Conservation (phyloP, 2,113 vertebrate genomes). For the Channa maculata region DNA sequence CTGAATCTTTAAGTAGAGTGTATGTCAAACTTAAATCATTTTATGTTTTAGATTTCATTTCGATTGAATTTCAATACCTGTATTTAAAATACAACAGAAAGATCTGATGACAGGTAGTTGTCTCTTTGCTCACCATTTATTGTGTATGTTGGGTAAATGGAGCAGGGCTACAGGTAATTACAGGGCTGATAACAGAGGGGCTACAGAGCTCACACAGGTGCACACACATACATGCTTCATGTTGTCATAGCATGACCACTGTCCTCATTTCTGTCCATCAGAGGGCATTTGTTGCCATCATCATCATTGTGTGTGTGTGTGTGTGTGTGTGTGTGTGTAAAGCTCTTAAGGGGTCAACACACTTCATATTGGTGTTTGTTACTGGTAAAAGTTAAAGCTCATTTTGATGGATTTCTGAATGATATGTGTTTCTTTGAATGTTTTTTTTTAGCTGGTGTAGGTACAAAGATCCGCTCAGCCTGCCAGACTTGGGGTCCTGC, state of each 20-base stretch:
- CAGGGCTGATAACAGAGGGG: conserved; percentile 60
- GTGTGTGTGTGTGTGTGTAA: neutral
- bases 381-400: too few species aligned
- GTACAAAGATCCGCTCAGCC: too few species aligned
- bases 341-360: neutral
- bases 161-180: conserved; percentile 52
- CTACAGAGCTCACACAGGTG: conserved; percentile 68
- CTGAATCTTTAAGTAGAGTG: too few species aligned
- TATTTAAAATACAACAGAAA: too few species aligned
- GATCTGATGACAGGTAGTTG: neutral
- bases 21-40: too few species aligned
- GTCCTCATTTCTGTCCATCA: conserved; percentile 69
- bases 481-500: too few species aligned
- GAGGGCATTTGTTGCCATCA: conserved; percentile 42
- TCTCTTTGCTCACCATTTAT: conserved; percentile 12
- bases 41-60: too few species aligned
- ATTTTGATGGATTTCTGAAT: too few species aligned
- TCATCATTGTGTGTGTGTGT: neutral
- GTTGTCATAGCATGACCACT: conserved; percentile 51
- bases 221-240: conserved; percentile 13
- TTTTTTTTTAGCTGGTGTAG: too few species aligned
- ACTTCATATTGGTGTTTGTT: too few species aligned
- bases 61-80: too few species aligned
- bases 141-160: conserved; percentile 20
- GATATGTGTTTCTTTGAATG: too few species aligned